These are phyloP conservation scores for Drepana arcuata DNA, from an alignment of 1,140 invertebrate genomes.

Conservation along the genomic window DNA sequence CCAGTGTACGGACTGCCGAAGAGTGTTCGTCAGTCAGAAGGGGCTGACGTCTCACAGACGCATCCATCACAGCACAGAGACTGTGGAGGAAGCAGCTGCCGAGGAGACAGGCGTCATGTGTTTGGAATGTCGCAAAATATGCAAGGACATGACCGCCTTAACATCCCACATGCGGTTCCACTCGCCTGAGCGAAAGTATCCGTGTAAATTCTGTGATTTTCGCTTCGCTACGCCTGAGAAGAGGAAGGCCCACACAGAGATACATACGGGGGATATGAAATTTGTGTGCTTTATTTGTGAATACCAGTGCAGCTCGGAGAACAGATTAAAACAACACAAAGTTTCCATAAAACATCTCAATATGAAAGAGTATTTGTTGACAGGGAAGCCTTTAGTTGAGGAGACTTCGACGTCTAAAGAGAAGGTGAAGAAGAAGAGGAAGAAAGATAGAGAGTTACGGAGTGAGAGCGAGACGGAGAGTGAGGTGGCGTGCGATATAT, in stretches of 20 bases:
- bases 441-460: conserved; percentile 12
- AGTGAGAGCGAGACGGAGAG: conserved; percentile 2
- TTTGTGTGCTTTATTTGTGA: conserved; percentile 65
- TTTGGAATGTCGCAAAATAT: conserved; percentile 57
- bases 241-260: conserved; percentile 42
- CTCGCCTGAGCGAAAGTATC: conserved; percentile 47
- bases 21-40: conserved; percentile 53
- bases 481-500: conserved; percentile 42
- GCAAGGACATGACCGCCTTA: conserved; percentile 47
- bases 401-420: conserved; percentile 25
- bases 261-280: conserved; percentile 61
- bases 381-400: conserved; percentile 31
- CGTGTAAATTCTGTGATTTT: conserved; percentile 62
- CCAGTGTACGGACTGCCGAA: conserved; percentile 48
- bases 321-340: conserved; percentile 50
- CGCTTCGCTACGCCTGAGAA: conserved; percentile 56
- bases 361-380: conserved; percentile 51
- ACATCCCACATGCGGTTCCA: conserved; percentile 54
- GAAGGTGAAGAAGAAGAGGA: conserved; percentile 14
- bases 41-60: conserved; percentile 48
- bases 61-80: conserved; percentile 43
- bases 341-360: conserved; percentile 46
- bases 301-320: conserved; percentile 56
- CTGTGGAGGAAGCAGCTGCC: conserved; percentile 26
- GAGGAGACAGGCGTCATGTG: conserved; percentile 45